These are phyloP conservation scores for Odobenus rosmarus DNA, from an alignment of 2,113 vertebrate genomes.

Conservation along the genomic window DNA sequence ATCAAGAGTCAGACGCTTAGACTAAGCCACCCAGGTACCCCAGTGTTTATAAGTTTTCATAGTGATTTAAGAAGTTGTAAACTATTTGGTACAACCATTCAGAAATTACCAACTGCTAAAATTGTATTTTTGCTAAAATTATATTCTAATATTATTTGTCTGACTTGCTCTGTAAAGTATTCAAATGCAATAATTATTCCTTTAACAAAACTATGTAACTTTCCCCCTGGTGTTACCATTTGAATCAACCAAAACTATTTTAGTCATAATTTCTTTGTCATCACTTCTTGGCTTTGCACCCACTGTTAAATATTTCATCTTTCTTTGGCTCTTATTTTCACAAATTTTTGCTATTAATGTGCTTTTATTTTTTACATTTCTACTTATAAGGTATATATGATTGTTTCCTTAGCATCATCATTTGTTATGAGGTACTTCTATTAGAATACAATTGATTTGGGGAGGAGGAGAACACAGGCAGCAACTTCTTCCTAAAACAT, in stretches of 20 bases:
- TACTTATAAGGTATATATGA: neutral
- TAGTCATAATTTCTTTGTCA: neutral
- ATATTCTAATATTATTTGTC: neutral
- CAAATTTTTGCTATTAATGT: neutral
- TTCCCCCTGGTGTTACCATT: neutral
- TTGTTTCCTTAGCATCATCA: neutral
- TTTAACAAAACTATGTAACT: neutral
- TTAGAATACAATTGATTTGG: neutral
- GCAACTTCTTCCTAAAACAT: no score
- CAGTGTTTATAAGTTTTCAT: neutral
- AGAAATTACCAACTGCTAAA: neutral
- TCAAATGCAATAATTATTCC: neutral
- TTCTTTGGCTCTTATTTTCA: neutral
- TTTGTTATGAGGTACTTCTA: neutral
- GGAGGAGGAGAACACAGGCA: no score
- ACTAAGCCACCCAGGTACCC: neutral
- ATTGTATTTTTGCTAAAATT: neutral
- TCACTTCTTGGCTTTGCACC: neutral
- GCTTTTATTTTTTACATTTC: neutral
- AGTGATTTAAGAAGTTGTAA: neutral
- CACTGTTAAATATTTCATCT: neutral
- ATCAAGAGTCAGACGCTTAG: neutral
- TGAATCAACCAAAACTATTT: constrained; percentile 24
- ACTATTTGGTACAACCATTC: neutral
- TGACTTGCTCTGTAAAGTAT: neutral